Conservation (phyloP, 2,888 invertebrate genomes). For the Synergus itoensis region DNA sequence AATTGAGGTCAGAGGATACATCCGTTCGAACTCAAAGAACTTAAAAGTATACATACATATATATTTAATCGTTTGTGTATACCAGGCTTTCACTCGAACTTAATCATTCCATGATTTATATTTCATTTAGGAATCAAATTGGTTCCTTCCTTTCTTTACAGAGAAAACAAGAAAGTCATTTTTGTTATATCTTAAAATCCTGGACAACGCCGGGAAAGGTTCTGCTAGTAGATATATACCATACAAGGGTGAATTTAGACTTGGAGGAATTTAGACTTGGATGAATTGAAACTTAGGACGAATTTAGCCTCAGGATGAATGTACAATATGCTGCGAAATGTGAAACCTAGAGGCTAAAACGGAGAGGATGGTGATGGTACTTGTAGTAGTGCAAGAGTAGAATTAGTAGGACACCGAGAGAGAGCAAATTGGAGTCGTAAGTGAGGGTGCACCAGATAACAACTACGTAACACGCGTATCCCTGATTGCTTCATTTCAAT, state of each 20-base stretch:
- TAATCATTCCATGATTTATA: background rate
- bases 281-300: no score
- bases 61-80: background rate
- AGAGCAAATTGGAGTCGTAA: constrained; percentile 17
- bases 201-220: no score
- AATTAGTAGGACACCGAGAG: background rate
- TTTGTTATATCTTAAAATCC: no score
- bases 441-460: constrained; percentile 5
- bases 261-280: no score
- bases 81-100: background rate
- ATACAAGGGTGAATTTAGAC: no score
- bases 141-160: no score
- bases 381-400: background rate
- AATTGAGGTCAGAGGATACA: constrained; percentile 12
- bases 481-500: constrained; percentile 66
- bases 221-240: no score
- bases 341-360: background rate
- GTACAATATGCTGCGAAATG: no score
- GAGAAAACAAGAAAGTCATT: no score
- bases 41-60: background rate
- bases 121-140: background rate
- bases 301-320: no score
- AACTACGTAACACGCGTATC: constrained; percentile 66
- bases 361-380: background rate
- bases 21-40: background rate